Evolutionary conservation across 2,888 invertebrate species (phyloP).

Genomic region (Microctonus hyperodae): DNA sequence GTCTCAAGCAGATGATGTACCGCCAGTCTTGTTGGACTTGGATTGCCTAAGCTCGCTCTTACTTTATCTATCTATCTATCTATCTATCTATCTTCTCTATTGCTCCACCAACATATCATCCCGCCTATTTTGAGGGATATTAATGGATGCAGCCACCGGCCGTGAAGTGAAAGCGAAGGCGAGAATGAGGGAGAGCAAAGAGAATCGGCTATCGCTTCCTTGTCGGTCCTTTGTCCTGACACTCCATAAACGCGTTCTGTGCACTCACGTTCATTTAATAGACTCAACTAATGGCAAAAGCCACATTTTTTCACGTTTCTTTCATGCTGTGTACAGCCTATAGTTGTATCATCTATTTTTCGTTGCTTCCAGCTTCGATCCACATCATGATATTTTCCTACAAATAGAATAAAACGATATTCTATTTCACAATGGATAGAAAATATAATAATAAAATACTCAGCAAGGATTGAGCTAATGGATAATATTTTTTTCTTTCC

Average conservation of each 20-base stretch:
- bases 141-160: slow-evolving; percentile 45
- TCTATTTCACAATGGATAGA: background rate
- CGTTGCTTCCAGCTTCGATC: background rate
- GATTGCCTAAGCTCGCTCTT: slow-evolving; percentile 10
- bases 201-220: slow-evolving; percentile 22
- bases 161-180: slow-evolving; percentile 32
- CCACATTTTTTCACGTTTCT: slow-evolving; percentile 9
- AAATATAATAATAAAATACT: too few species aligned
- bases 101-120: slow-evolving; percentile 38
- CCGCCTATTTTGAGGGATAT: slow-evolving; percentile 49
- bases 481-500: background rate
- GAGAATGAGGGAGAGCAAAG: background rate
- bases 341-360: background rate
- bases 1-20: slow-evolving; percentile 54
- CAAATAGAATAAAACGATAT: background rate
- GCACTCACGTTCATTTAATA: slow-evolving; percentile 18
- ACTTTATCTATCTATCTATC: slow-evolving; percentile 14
- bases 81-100: slow-evolving; percentile 31
- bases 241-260: background rate
- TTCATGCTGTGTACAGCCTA: background rate
- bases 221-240: background rate
- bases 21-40: slow-evolving; percentile 31
- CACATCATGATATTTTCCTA: background rate
- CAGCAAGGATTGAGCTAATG: background rate
- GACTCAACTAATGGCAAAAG: slow-evolving; percentile 17